Evolutionary conservation across 92 coral and sea anemone genomes (phyloP), one percentile per base, ranked within the genome.

Genomic region (Paramuricea clavata): DNA sequence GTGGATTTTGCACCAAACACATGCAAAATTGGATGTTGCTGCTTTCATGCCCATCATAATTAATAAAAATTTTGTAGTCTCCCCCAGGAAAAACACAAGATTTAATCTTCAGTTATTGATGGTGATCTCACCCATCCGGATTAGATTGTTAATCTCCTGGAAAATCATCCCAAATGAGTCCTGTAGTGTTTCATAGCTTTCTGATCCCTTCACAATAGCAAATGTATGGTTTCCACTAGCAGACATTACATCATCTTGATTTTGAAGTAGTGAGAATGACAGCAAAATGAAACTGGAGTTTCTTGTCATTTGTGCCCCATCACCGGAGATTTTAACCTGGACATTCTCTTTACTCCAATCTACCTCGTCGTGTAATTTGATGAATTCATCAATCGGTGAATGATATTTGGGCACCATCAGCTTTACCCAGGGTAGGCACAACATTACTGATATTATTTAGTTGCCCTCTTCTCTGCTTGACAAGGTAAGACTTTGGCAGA

Each of bases 391-490:
- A n/a, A n/a, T 83, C 92, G 59, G 49, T 81, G 39, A 83, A 91
- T 85, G 83, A 76, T 49, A 82, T 1, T 30, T 92, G 92, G 80
- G 92, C 92, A 31, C 90, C 94, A 34, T 88, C 92, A 60, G 83
- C 85, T 12, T 67, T 76, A 42, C 92, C 92, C 49, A 90, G 92
- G 36, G 95, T 92, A 36, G 76, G 78, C 23, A 83, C 62, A 16
- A 92, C 81, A 65, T 92, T 88, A 57, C 93, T 89, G 25, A 90
- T 77, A n/a, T 78, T 31, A 90, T 92, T 92, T 47, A 87, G 91
- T 50, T 89, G 88, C 60, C 87, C 86, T 61, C 84, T 43, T 73
- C 92, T 86, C 59, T 92, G 95, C 71, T 86, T 89, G 12, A 89
- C 81, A 0, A 87, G 93, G 42, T 87, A 86, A 67, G 88, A 88